Percentiles rank a stretch among this genome's conserved stretches.
Conservation (phyloP, 2,113 vertebrate genomes). For the Poecile atricapillus region DNA sequence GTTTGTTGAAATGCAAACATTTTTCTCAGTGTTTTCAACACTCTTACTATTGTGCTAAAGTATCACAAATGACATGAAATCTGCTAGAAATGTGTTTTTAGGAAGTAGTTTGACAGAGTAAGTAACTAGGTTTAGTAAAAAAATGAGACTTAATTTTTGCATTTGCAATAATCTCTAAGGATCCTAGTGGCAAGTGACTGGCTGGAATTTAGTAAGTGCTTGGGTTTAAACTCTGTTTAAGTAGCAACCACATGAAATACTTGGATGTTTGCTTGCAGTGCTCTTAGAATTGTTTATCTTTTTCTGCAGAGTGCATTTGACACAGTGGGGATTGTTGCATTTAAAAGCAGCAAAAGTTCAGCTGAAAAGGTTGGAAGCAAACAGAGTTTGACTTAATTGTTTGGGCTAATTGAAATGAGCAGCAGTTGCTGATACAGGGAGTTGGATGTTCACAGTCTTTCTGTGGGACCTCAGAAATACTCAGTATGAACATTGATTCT, state of each 20-base stretch:
- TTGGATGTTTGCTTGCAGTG: not conserved
- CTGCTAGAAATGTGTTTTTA: not conserved
- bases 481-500: fast-evolving
- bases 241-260: not conserved
- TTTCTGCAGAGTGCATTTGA: not conserved
- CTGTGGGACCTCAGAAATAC: not conserved
- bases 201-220: not conserved
- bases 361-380: not conserved
- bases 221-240: not conserved
- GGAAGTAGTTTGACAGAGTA: not conserved
- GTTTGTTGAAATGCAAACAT: not conserved
- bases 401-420: not conserved
- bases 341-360: not conserved
- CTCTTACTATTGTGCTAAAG: not conserved
- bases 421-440: not conserved
- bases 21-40: not conserved
- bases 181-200: not conserved
- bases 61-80: not conserved
- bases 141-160: not conserved
- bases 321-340: not conserved
- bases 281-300: not conserved
- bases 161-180: not conserved
- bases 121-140: not conserved
- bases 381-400: not conserved
- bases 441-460: not conserved